These are phyloP conservation scores for Parus major DNA, from an alignment of 2,113 vertebrate genomes.

Conservation along the genomic window DNA sequence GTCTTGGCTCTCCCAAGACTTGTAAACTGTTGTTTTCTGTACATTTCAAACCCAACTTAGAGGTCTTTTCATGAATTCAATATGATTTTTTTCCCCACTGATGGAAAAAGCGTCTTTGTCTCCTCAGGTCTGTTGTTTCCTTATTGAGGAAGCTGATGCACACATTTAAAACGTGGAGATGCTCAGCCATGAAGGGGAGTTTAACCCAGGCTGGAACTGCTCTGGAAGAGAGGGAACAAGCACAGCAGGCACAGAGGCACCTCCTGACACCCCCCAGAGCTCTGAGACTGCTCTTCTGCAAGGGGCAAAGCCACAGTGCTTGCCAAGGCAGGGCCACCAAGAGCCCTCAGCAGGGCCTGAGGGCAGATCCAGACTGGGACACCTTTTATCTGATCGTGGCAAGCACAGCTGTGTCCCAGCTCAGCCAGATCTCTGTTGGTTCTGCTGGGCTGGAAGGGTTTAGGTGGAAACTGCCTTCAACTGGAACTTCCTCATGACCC, in stretches of 20 bases:
- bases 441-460: not conserved
- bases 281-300: not conserved
- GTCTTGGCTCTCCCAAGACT: not conserved
- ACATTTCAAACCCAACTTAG: not conserved
- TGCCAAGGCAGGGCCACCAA: not conserved
- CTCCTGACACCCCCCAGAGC: not conserved
- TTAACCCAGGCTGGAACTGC: not conserved
- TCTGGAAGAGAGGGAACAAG: not conserved
- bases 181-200: not conserved
- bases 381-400: not conserved
- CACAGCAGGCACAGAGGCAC: not conserved
- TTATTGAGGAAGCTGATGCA: not conserved
- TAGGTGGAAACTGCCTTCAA: not conserved
- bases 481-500: not conserved
- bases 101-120: not conserved
- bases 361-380: not conserved
- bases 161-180: not conserved
- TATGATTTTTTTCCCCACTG: not conserved
- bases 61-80: not conserved
- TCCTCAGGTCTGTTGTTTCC: not conserved
- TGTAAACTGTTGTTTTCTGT: slow-evolving; percentile 22
- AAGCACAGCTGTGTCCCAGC: not conserved
- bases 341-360: not conserved
- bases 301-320: not conserved
- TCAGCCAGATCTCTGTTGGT: not conserved